Evolutionary conservation across 2,113 vertebrate species (phyloP).

Genomic region (Etia nguti): DNA sequence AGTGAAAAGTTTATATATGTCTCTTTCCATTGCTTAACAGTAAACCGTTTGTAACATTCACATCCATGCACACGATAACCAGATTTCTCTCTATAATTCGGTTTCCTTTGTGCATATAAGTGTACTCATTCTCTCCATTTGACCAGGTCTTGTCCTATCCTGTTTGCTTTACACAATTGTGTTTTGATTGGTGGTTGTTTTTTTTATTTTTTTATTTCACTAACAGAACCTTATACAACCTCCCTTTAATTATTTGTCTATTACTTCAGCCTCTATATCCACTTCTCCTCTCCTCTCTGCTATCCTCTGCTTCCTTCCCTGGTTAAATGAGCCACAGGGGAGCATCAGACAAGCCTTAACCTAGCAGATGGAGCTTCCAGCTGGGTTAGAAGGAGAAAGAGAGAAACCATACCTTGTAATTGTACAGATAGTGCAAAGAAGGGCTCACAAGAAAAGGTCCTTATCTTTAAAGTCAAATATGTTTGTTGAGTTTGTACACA

Average conservation of each 20-base stretch:
- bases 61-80: background rate
- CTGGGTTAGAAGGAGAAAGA: conserved; percentile 45
- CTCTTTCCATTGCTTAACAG: background rate
- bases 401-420: conserved; percentile 5
- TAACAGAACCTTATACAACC: background rate
- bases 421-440: background rate
- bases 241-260: conserved; percentile 3
- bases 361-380: conserved; percentile 60
- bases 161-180: background rate
- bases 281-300: background rate
- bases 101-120: background rate
- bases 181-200: background rate
- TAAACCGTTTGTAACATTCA: background rate
- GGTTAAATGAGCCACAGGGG: conserved; percentile 68
- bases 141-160: background rate
- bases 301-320: conserved; percentile 4
- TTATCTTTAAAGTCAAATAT: conserved; percentile 5
- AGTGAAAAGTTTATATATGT: background rate
- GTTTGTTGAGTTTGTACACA: background rate
- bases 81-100: background rate
- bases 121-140: background rate
- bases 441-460: background rate
- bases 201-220: background rate
- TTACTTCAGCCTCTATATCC: background rate
- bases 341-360: conserved; percentile 54